phyloP scores from a whole-genome alignment of 2,888 invertebrate species.

The Lasioglossum oenotherae region DNA sequence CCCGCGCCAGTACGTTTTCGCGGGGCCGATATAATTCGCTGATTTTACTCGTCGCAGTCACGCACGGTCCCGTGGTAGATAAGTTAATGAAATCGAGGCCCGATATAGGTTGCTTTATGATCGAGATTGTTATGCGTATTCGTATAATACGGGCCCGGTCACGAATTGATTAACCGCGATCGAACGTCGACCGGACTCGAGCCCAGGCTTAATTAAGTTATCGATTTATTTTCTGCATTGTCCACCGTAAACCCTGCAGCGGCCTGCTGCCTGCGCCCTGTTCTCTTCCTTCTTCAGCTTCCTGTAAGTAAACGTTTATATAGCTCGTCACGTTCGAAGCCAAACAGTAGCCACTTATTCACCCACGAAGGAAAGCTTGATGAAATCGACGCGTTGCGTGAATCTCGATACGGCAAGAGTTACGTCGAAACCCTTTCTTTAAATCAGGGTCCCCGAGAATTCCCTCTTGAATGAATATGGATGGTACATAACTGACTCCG shows the following conservation, averaged over 20 bases:
- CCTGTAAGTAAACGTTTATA: constrained; percentile 69
- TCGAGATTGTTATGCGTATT: constrained; percentile 77
- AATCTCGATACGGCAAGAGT: constrained; percentile 46
- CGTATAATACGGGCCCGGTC: constrained; percentile 65
- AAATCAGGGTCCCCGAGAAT: constrained; percentile 39
- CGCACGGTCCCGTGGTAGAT: constrained; percentile 77
- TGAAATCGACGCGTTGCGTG: constrained; percentile 50
- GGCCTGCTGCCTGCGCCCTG: background rate
- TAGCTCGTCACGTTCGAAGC: constrained; percentile 70
- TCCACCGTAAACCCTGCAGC: constrained; percentile 37
- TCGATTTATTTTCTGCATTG: constrained; percentile 81
- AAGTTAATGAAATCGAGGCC: constrained; percentile 82
- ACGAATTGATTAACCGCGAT: constrained; percentile 79
- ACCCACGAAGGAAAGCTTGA: constrained; percentile 50
- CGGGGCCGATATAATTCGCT: constrained; percentile 66
- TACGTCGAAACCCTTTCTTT: constrained; percentile 39
- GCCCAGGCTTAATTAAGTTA: constrained; percentile 81
- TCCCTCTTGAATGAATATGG: constrained; percentile 37
- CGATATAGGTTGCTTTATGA: constrained; percentile 79
- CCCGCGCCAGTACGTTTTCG: constrained; percentile 35
- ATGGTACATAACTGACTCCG: constrained; percentile 27
- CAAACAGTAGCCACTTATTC: constrained; percentile 42
- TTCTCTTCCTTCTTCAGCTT: background rate
- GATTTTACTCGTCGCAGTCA: constrained; percentile 79
- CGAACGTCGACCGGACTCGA: constrained; percentile 59